Evolutionary conservation across 2,113 vertebrate species (phyloP), one percentile per base, ranked within the genome.

Genomic region (Podiceps cristatus): DNA sequence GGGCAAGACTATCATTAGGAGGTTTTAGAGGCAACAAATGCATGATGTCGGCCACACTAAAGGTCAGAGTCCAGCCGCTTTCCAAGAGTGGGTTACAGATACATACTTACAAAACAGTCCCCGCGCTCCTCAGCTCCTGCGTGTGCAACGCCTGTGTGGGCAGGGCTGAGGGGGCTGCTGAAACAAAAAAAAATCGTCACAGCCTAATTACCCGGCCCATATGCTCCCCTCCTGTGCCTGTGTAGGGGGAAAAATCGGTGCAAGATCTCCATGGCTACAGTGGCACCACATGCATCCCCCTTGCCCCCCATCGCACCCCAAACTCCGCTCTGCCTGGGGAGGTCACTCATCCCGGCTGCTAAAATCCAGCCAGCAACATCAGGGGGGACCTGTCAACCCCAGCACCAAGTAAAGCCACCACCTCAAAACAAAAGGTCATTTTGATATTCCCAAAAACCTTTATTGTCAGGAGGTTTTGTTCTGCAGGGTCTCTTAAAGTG

Each of bases 161-260:
- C 62, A 90, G 83, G 76, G 77, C 92, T 96, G 95, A 96, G 96
- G 89, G 87, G 96, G 85, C 66, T 93, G 93, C 92, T 85, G 74
- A 89, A 95, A 93, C 79, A 83, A 75, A 79, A 76, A 88, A 94
- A 85, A 76, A n/a, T 42, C 4, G 3, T 86, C 68, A 58, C 47
- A 84, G 81, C 75, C 68, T 79, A 91, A 97, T 93, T 95, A 92
- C 59, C 69, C 55, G 4, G 68, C 88, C 94, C 93, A 91, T 95
- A 93, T 96, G 91, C 76, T 97, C 91, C 89, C 76, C 93, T 96
- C 89, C 72, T 84, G 83, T 72, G 87, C 52, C 74, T 91, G 53
- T 84, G 88, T 50, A 71, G 60, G 77, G 85, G 80, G 74, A 80
- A 3, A 85, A 53, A 78, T 63, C 29, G 76, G 71, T 81, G 68